Base-by-base conservation (phyloP, 1,140 invertebrate genomes). In the Asbolus verrucosus region DNA sequence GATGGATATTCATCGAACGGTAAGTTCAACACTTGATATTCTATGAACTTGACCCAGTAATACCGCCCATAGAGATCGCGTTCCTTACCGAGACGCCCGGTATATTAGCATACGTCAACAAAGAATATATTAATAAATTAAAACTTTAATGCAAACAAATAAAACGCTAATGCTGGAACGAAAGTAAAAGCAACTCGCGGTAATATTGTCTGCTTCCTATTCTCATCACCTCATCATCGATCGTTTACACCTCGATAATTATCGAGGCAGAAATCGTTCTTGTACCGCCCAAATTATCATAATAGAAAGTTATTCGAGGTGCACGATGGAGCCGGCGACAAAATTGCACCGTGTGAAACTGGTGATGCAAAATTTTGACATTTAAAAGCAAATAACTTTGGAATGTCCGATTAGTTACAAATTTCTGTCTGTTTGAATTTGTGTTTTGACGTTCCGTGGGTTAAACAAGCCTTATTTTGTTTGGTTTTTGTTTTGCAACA, bases 61-160 rank as follows among this genome's bases (percentile, higher is more conserved):
- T 62, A 41, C 31, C 36, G 36, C 36, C 36, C 33, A 59, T 68
- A 68, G 16, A 27, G 67, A 68, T 68, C 67, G 50, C 38, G 46
- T 50, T 65, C 62, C 62, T 43, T 43, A 54, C 46, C 43, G 61
- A 43, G 50, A 41, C 27, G 19, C 19, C 50, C 63, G 21, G 36
- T 67, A 39, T 66, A 71, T 71, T 71, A 62, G 39, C 69, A 71
- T 71, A 71, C 54, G 39, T 71, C 63, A 71, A 71, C 61, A 59
- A 65, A 59, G 62, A 59, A 65, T 70, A 70, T 46, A 67, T 71
- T 60, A 67, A 67, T 71, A 71, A 71, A 67, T 71, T 71, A 71
- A 62, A 71, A 67, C 19, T 71, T 67, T 71, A 61, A 67, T 65
- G 41, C 50, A 67, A 67, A 67, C 38, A 71, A 67, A 71, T 71